These are phyloP conservation scores for Rallus crepitans DNA, from an alignment of 2,797 vertebrate species.

Conservation along the genomic window DNA sequence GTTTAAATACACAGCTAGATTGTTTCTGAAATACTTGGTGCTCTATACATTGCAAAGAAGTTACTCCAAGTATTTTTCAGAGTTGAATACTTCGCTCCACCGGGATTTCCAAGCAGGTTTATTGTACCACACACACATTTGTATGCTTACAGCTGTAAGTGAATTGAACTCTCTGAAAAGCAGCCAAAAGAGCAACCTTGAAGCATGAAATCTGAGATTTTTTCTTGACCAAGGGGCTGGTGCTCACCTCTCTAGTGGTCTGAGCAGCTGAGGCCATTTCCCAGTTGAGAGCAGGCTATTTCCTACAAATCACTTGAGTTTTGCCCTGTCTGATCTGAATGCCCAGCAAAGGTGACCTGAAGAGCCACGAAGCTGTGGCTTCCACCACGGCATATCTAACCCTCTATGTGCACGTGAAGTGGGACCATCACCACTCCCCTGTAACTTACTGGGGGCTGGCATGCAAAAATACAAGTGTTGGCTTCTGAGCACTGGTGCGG, in stretches of 20 bases:
- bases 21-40: conserved; percentile 32
- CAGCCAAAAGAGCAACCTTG: conserved; percentile 10
- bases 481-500: not conserved
- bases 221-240: not conserved
- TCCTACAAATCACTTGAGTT: accelerated
- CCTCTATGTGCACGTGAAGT: not conserved
- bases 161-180: not conserved
- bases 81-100: conserved; percentile 6
- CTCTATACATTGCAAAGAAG: conserved; percentile 13
- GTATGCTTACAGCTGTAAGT: not conserved
- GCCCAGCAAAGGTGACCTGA: not conserved
- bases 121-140: not conserved
- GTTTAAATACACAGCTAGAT: conserved; percentile 60
- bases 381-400: not conserved
- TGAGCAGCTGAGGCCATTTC: not conserved
- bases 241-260: not conserved
- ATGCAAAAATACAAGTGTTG: not conserved
- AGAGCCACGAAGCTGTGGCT: not conserved
- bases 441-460: not conserved
- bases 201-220: not conserved
- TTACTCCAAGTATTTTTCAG: conserved; percentile 16
- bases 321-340: not conserved
- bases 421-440: not conserved
- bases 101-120: not conserved
- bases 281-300: not conserved